A percentile compares a stretch with the other conserved stretches of the same genome.
phyloP scores from a whole-genome alignment of 2,113 vertebrate genomes.

The Neofelis nebulosa region DNA sequence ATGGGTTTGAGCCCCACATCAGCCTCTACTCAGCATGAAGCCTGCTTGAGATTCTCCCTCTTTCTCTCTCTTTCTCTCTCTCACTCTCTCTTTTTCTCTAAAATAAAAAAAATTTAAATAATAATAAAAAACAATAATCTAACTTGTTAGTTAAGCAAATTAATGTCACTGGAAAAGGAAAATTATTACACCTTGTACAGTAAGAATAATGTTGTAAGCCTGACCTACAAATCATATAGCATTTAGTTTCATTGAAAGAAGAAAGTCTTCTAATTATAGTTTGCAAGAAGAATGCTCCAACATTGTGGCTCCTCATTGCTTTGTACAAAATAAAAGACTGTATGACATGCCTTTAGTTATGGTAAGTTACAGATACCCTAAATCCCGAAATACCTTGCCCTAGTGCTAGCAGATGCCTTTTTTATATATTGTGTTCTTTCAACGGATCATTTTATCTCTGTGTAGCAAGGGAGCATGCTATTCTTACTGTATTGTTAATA shows the following conservation, averaged over 20 bases:
- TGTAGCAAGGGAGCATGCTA: neutral
- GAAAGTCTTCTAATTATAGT: slow-evolving; percentile 41
- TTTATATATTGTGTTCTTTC: neutral
- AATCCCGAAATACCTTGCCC: neutral
- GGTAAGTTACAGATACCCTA: neutral
- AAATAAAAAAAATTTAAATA: too few relatives aligned
- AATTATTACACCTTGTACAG: neutral
- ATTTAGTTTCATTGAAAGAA: neutral
- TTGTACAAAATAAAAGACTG: neutral
- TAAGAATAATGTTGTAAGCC: neutral
- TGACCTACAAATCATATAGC: neutral
- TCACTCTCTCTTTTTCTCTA: too few relatives aligned
- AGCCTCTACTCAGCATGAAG: too few relatives aligned
- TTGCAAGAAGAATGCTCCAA: neutral
- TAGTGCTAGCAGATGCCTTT: neutral
- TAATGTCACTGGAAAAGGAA: neutral
- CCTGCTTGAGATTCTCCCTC: too few relatives aligned
- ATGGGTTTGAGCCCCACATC: too few relatives aligned
- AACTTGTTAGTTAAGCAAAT: neutral
- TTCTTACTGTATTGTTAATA: neutral
- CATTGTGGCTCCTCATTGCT: neutral
- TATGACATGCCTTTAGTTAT: neutral
- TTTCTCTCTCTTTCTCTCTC: too few relatives aligned
- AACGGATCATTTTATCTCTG: neutral
- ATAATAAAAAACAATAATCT: too few relatives aligned